These are phyloP conservation scores for Dinocampus coccinellae DNA, from an alignment of 2,888 invertebrate species.

Conservation along the genomic window DNA sequence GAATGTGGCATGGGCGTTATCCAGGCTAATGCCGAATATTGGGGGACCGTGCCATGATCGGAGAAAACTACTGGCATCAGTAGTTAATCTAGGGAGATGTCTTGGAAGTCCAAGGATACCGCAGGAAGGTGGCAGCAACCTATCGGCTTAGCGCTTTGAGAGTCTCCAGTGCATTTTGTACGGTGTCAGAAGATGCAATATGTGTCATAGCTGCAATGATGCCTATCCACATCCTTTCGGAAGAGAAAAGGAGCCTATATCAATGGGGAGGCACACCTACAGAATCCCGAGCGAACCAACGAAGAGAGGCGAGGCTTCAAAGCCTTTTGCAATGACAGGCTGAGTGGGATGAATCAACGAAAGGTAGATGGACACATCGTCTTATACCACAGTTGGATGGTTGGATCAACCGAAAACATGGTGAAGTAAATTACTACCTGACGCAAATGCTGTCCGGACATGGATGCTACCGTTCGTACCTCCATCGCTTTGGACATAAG, in stretches of 20 bases:
- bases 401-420: too few relatives aligned
- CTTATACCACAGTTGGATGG: too few relatives aligned
- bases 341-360: too few relatives aligned
- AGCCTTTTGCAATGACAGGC: too few relatives aligned
- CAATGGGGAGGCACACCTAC: background rate
- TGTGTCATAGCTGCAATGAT: constrained; percentile 36
- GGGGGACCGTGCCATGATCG: constrained; percentile 40
- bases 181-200: constrained; percentile 39
- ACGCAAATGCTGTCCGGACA: too few relatives aligned
- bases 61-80: constrained; percentile 35
- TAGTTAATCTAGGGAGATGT: background rate
- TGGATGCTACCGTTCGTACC: too few relatives aligned
- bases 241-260: constrained; percentile 28
- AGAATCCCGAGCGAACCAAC: too few relatives aligned
- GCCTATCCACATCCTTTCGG: constrained; percentile 24
- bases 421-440: too few relatives aligned
- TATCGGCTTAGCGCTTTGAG: constrained; percentile 14
- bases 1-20: constrained; percentile 28
- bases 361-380: too few relatives aligned
- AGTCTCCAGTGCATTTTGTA: constrained; percentile 34
- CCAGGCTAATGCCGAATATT: constrained; percentile 38
- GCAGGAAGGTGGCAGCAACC: background rate
- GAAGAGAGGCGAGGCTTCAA: too few relatives aligned
- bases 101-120: background rate
- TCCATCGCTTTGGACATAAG: too few relatives aligned